Evolutionary conservation across 2,888 invertebrate species (phyloP), one percentile per base, ranked within the genome.

Genomic region (Trissolcus japonicus): DNA sequence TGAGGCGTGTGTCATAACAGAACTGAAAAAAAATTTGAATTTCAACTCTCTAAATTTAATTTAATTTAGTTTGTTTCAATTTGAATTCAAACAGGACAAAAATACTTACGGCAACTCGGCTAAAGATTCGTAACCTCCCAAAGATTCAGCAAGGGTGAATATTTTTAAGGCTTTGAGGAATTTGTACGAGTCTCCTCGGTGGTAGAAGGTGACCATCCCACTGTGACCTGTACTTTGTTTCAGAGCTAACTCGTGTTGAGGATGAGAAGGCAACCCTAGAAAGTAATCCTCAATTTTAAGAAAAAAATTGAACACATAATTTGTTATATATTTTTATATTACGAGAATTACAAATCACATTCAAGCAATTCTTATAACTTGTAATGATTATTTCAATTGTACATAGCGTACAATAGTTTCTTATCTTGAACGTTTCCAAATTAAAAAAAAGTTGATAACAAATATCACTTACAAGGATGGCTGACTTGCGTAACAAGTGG

Each of bases 121-220:
- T 80, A 99, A 92, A 86, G 97, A 97, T 88, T 99, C 98, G 85
- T 94, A 97, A 67, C 98, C 98, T 57, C 99, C 99, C 75, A 99
- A 92, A 86, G 98, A 98, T 88, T 98, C 98, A 4, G 98, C 98
- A 61, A 98, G 89, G 0, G 92, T 93, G 88, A 98, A 97, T 21
- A 97, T 83, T 90, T 96, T 94, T 35, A 98, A 90, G 6, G 93
- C 88, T 81, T 93, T 92, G 19, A 98, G 90, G 85, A 98, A 95
- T 66, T 91, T 93, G 68, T 91, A 91, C 0, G 96, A 93, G 82
- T 96, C 93, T 0, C 97, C 97, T 83, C 94, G 94, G 21, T 98
- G 91, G 83, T 94, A 96, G 86, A 98, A 96, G 14, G 96, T 94
- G 83, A 99, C 92, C 90, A 98, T 96, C 4, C 98, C 98, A 77